Evolutionary conservation across 2,888 invertebrate genomes (phyloP).

Genomic region (Octonoba sinensis): DNA sequence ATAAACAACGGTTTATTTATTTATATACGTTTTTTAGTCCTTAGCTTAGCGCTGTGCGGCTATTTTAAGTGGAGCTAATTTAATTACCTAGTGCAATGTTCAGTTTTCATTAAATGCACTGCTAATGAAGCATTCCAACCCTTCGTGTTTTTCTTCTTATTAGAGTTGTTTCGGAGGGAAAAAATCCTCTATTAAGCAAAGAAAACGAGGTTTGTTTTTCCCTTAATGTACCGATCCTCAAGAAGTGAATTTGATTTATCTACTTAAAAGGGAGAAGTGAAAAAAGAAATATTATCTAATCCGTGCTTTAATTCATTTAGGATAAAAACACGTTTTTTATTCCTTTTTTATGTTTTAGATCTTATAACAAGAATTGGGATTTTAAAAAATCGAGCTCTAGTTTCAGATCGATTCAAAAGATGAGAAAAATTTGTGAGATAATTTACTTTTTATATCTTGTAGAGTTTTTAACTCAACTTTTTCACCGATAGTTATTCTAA

Average conservation of each 20-base stretch:
- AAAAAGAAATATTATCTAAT: not conserved
- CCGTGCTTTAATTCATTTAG: no score
- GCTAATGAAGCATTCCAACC: slow-evolving; percentile 27
- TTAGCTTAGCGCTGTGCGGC: slow-evolving; percentile 21
- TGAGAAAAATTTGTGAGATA: no score
- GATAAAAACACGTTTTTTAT: no score
- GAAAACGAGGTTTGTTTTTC: not conserved
- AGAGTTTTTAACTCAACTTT: no score
- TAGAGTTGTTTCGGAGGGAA: slow-evolving; percentile 4
- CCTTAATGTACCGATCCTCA: not conserved
- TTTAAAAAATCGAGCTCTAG: no score
- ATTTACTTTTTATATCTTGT: no score
- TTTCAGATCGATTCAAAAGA: no score
- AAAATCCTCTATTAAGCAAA: slow-evolving; percentile 26
- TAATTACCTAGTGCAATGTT: slow-evolving; percentile 50
- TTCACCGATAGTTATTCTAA: no score
- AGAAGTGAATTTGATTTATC: slow-evolving; percentile 49
- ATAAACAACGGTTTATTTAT: no score
- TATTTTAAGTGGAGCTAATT: slow-evolving; percentile 58
- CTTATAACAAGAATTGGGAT: no score
- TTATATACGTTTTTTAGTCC: slow-evolving; percentile 25
- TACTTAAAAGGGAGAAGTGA: not conserved
- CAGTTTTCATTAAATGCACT: slow-evolving; percentile 51
- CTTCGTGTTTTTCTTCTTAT: slow-evolving; percentile 35
- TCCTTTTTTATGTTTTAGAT: no score